Percentiles rank a stretch among this genome's conserved stretches.
These are phyloP conservation scores for Rhinopomastus cyanomelas DNA, from an alignment of 2,113 vertebrate genomes.

Conservation along the genomic window DNA sequence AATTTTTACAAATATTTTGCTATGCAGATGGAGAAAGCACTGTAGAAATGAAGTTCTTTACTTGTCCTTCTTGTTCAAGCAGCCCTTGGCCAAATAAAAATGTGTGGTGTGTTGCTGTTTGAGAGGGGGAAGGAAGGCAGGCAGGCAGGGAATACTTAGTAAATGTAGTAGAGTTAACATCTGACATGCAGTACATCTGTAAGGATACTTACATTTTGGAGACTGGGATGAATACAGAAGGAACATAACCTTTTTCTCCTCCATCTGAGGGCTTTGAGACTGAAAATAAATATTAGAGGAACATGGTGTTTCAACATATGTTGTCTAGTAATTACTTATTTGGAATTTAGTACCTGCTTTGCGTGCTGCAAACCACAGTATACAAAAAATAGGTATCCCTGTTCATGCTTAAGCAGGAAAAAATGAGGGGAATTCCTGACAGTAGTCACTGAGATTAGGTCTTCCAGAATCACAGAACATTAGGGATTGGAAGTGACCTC, in stretches of 20 bases:
- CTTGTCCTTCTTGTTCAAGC: background rate
- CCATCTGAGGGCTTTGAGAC: slow-evolving; percentile 78
- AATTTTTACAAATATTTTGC: background rate
- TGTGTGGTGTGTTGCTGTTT: background rate
- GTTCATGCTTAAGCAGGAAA: background rate
- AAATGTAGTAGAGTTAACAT: background rate
- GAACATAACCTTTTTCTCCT: slow-evolving; percentile 85
- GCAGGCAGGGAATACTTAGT: background rate
- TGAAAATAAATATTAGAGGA: slow-evolving; percentile 36
- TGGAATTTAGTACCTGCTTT: background rate
- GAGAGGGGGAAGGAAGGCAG: background rate
- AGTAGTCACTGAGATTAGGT: background rate
- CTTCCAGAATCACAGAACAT: too few relatives aligned
- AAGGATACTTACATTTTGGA: slow-evolving; percentile 88
- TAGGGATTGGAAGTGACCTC: too few relatives aligned
- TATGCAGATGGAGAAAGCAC: background rate
- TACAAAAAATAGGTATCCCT: background rate
- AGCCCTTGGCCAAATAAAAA: background rate
- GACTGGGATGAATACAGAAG: slow-evolving; percentile 90
- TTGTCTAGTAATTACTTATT: background rate
- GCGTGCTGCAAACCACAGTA: background rate
- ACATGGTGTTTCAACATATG: background rate
- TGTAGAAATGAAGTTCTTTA: background rate
- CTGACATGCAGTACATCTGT: background rate
- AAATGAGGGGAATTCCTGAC: slow-evolving; percentile 9